phyloP scores from a whole-genome alignment of 2,888 invertebrate species.

The Acanthoscelides obtectus region DNA sequence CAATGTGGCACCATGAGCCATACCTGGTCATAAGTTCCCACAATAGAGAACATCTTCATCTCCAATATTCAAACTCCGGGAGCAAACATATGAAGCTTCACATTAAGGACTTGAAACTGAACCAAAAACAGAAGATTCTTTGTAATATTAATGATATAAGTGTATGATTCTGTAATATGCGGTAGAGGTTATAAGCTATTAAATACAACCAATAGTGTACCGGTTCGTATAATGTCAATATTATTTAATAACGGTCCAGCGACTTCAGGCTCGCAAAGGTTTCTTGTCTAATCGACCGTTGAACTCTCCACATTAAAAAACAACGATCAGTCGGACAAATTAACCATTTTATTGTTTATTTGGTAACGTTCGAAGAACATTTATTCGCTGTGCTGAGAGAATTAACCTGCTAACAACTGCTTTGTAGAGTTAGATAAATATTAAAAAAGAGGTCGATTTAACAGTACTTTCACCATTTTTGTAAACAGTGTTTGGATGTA shows the following conservation, averaged over 20 bases:
- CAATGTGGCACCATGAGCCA: too few species aligned
- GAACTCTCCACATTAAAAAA: slow-evolving; percentile 27
- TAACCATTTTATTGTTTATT: slow-evolving; percentile 12
- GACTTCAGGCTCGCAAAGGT: slow-evolving; percentile 13
- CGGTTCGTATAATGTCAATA: background rate
- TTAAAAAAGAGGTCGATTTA: background rate
- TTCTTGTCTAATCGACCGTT: slow-evolving; percentile 26
- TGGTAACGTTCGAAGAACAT: slow-evolving; percentile 3
- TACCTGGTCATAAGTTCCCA: too few species aligned
- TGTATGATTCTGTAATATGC: background rate
- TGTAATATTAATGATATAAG: too few species aligned
- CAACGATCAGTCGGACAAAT: slow-evolving; percentile 12
- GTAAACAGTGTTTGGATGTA: too few species aligned
- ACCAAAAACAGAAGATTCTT: too few species aligned
- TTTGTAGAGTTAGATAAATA: slow-evolving; percentile 1
- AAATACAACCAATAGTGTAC: background rate
- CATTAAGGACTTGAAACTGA: too few species aligned
- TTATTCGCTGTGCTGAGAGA: background rate
- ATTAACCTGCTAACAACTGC: background rate
- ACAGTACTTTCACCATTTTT: background rate
- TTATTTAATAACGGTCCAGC: background rate
- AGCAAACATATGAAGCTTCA: too few species aligned
- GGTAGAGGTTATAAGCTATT: background rate
- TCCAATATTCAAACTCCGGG: too few species aligned
- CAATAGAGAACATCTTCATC: too few species aligned